A percentile compares a stretch with the other conserved stretches of the same genome.
phyloP scores from a whole-genome alignment of 2,888 invertebrate species.

The Heterodera filipjevi region DNA sequence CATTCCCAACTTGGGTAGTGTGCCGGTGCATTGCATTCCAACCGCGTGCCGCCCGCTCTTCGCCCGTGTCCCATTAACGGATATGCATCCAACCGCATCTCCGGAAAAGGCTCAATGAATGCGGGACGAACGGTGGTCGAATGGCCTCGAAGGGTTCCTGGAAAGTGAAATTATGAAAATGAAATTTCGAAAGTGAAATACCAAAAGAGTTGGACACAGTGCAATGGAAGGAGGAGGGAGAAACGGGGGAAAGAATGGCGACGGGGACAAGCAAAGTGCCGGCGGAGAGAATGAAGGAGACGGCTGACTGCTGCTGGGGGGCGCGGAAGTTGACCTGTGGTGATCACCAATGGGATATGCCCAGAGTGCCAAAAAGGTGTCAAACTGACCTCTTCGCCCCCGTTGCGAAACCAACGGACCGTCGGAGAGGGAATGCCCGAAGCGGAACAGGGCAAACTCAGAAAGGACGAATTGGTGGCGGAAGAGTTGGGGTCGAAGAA shows the following conservation, averaged over 20 bases:
- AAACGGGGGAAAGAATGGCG: neutral
- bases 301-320: slow-evolving; percentile 4
- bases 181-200: neutral
- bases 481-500: slow-evolving; percentile 19
- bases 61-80: slow-evolving; percentile 39
- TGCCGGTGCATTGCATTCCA: slow-evolving; percentile 58
- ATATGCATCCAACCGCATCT: slow-evolving; percentile 51
- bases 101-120: slow-evolving; percentile 50
- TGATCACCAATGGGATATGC: too few relatives aligned
- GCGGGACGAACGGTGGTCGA: slow-evolving; percentile 45
- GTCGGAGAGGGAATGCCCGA: slow-evolving; percentile 12
- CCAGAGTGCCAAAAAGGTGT: too few relatives aligned
- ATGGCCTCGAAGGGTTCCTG: slow-evolving; percentile 44
- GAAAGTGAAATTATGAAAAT: slow-evolving; percentile 18
- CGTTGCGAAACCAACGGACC: slow-evolving; percentile 29
- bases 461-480: slow-evolving; percentile 22
- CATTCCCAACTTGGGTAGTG: slow-evolving; percentile 60
- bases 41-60: slow-evolving; percentile 48
- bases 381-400: slow-evolving; percentile 29
- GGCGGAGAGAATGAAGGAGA: slow-evolving; percentile 24
- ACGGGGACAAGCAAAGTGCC: slow-evolving; percentile 32
- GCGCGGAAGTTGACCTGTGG: slow-evolving; percentile 21
- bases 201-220: slow-evolving; percentile 18
- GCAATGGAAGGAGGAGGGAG: slow-evolving; percentile 21
- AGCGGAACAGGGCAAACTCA: slow-evolving; percentile 30